Base-by-base conservation (phyloP, 2,113 vertebrate genomes). In the Actenoides lindsayi region DNA sequence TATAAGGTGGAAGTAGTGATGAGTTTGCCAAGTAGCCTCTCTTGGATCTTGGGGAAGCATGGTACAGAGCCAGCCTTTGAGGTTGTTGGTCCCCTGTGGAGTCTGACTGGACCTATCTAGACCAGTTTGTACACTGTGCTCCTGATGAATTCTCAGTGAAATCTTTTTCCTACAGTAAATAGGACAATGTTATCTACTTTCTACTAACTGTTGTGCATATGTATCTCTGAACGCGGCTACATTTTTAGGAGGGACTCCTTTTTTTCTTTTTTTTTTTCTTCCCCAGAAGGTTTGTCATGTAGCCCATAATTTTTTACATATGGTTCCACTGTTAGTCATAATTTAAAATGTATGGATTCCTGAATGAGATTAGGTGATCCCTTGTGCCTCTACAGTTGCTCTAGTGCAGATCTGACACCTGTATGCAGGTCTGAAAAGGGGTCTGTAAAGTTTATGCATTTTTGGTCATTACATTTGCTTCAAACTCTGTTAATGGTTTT, bases 161-260 rank as follows among this genome's bases (percentile, higher is more conserved):
- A 10, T 70, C 46, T 27, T 37, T 48, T 6, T 16, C 7, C 33
- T 19, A 0, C 2, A 2, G 6, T 48, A 6, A 35, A 28, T 1
- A 71, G 35, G 16, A 31, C 35, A 44, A 18, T 17, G 1, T 24
- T 6, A 1, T 1, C 57, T 56, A 16, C 25, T 41, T 69, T 31
- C 44, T 68, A 1, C n/a, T 37, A 13, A 3, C 35, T 18, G 2
- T 18, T 33, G 15, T 39, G 59, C 3, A 3, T 28, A 3, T 2
- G 1, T 28, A 3, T 33, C 71, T 90, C 27, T 5, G 5, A 48
- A 16, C 18, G 31, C 35, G 2, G 0, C 0, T 31, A 44, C 2
- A 0, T 25, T 56, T 53, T 13, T 44, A 50, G 39, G 21, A 41
- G 31, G 65, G 33, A 33, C 28, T 87, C 73, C 67, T 63, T 41